Evolutionary conservation across 2,113 vertebrate species (phyloP).

Genomic region (Loxodonta africana): DNA sequence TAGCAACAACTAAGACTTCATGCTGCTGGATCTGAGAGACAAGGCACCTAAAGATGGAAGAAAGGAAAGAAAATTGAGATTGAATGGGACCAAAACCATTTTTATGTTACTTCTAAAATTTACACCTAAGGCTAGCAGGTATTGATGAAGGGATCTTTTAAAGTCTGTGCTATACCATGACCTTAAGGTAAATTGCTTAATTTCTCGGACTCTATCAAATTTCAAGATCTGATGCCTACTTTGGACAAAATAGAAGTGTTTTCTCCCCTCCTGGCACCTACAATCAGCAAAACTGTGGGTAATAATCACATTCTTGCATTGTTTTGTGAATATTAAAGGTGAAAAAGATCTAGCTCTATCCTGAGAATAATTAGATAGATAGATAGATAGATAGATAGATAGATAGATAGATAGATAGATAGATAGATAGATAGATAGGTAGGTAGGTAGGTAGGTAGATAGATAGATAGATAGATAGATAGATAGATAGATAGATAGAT

Average conservation of each 20-base stretch:
- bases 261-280: neutral
- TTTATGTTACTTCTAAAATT: neutral
- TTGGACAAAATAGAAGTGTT: neutral
- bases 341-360: neutral
- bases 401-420: neutral
- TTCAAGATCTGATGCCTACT: neutral
- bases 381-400: too few species aligned
- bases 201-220: neutral
- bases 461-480: too few species aligned
- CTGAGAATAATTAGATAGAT: neutral
- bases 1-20: neutral
- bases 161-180: neutral
- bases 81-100: neutral
- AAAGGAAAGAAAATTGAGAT: neutral
- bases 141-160: neutral
- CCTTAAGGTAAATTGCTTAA: neutral
- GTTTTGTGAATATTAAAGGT: neutral
- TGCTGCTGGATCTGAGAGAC: neutral
- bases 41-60: neutral
- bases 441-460: too few species aligned
- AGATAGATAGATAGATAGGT: too few species aligned
- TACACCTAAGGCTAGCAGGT: neutral
- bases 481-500: too few species aligned
- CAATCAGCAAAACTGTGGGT: neutral
- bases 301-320: neutral